phyloP scores from a whole-genome alignment of 2,888 invertebrate species.

The Hylaea fasciaria region DNA sequence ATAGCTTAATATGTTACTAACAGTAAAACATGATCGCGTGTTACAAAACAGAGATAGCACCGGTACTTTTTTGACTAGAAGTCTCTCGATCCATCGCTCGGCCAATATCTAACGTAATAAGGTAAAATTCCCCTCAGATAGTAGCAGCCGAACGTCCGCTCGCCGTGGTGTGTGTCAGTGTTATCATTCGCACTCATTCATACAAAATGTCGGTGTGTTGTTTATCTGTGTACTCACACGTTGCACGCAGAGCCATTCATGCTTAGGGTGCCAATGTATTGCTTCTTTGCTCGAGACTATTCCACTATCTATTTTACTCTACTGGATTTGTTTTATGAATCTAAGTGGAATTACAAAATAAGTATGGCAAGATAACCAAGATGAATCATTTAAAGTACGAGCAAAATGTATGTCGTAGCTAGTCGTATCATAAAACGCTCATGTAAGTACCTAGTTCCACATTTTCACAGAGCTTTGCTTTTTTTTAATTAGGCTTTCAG shows the following conservation, averaged over 20 bases:
- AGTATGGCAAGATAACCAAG: no score
- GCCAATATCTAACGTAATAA: slow-evolving; percentile 37
- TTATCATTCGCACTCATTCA: slow-evolving; percentile 55
- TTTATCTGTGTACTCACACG: slow-evolving; percentile 43
- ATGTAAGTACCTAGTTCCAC: no score
- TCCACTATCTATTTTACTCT: background rate
- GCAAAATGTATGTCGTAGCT: no score
- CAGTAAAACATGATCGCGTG: no score
- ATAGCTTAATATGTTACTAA: background rate
- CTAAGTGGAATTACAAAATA: no score
- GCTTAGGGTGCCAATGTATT: slow-evolving; percentile 37
- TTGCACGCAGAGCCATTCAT: slow-evolving; percentile 50
- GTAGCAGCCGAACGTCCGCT: slow-evolving; percentile 35
- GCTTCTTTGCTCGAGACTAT: slow-evolving; percentile 1
- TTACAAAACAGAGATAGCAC: background rate
- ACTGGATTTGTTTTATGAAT: no score
- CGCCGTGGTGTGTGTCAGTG: slow-evolving; percentile 37
- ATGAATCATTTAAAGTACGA: no score
- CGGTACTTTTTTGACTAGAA: slow-evolving; percentile 1
- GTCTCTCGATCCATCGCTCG: slow-evolving; percentile 13
- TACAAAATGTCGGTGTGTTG: slow-evolving; percentile 28
- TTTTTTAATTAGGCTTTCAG: no score
- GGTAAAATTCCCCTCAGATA: slow-evolving; percentile 50
- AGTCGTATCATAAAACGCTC: no score
- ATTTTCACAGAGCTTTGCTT: no score